A percentile compares a stretch with the other conserved stretches of the same genome.
phyloP scores from a whole-genome alignment of 2,888 invertebrate species.

The Callinectes sapidus region DNA sequence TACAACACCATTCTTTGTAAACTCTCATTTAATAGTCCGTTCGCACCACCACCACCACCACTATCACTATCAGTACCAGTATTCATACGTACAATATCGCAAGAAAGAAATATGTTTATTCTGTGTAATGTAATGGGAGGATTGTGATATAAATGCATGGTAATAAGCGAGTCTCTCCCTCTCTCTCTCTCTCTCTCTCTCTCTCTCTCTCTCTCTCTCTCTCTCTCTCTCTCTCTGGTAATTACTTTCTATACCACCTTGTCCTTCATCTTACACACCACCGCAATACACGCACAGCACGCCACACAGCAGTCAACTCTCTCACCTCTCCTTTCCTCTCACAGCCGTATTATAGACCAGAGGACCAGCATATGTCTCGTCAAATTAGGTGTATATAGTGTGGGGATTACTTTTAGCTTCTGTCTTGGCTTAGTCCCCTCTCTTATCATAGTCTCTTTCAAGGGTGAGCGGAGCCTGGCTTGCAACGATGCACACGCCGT shows the following conservation, averaged over 20 bases:
- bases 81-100: neutral
- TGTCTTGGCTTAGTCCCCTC: neutral
- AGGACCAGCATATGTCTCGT: neutral
- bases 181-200: neutral
- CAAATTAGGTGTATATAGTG: neutral
- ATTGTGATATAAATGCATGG: neutral
- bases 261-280: neutral
- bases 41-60: neutral
- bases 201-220: slow-evolving; percentile 37
- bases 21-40: neutral
- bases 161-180: neutral
- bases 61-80: neutral
- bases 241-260: neutral
- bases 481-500: neutral
- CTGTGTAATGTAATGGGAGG: neutral
- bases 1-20: neutral
- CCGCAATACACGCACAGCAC: neutral
- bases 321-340: neutral
- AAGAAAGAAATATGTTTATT: neutral
- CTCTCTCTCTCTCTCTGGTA: neutral
- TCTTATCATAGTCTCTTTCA: slow-evolving; percentile 12
- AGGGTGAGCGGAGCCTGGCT: neutral
- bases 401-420: neutral
- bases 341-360: neutral
- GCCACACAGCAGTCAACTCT: neutral